These are phyloP conservation scores for Epinephelus fuscoguttatus DNA, from an alignment of 2,113 vertebrate species.

Conservation along the genomic window DNA sequence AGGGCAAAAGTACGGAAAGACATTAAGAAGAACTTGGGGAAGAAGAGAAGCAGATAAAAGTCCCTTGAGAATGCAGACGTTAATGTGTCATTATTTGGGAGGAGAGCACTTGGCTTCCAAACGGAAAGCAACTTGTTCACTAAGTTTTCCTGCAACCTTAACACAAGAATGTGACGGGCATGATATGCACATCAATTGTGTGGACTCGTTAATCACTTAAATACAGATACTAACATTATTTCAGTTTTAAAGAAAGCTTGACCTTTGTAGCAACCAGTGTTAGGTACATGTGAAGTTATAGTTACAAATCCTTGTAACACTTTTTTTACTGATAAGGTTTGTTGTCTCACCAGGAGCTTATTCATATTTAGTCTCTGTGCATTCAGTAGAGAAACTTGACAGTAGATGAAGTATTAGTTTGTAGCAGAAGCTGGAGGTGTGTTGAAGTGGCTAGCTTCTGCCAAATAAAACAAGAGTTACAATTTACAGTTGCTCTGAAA, in stretches of 20 bases:
- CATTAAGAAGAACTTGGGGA: constrained; percentile 79
- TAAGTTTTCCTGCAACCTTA: constrained; percentile 41
- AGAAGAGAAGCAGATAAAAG: constrained; percentile 74
- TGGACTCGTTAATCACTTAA: not conserved
- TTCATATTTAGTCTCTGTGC: too few relatives aligned
- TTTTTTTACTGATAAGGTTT: too few relatives aligned
- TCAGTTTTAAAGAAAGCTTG: not conserved
- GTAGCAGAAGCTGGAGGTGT: too few relatives aligned
- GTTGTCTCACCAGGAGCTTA: too few relatives aligned
- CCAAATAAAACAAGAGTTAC: too few relatives aligned
- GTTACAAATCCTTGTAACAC: too few relatives aligned
- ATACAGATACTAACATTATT: not conserved
- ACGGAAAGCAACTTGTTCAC: constrained; percentile 18
- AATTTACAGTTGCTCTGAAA: too few relatives aligned
- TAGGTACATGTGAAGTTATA: not conserved
- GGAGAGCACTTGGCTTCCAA: constrained; percentile 47
- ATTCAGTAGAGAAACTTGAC: too few relatives aligned
- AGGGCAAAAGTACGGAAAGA: constrained; percentile 75
- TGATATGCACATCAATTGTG: not conserved
- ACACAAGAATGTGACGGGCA: not conserved
- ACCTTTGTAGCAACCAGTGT: not conserved
- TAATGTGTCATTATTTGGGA: constrained; percentile 74
- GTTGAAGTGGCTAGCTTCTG: too few relatives aligned
- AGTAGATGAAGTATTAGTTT: too few relatives aligned
- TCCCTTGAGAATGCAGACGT: constrained; percentile 68